Conservation (phyloP, 2,797 vertebrate species). For the Notoglanidium macrostoma region DNA sequence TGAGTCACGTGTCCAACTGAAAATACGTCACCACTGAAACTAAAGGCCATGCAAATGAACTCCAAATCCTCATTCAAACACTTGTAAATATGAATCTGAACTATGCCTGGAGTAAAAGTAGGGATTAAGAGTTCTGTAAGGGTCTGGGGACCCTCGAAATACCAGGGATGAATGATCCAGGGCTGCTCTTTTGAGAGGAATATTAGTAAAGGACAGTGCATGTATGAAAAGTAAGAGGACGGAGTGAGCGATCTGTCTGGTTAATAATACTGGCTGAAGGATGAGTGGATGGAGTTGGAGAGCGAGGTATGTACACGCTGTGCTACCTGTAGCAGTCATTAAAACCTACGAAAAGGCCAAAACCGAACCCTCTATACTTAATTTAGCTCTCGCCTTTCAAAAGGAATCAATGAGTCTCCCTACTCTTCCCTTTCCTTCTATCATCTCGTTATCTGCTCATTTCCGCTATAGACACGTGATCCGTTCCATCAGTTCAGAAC, state of each 20-base stretch:
- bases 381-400: neutral
- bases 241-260: neutral
- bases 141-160: conserved; percentile 38
- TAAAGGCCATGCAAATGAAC: conserved; percentile 38
- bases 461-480: neutral
- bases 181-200: conserved; percentile 36
- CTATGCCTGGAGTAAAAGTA: conserved; percentile 37
- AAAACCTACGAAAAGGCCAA: conserved; percentile 17
- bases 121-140: conserved; percentile 46
- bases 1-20: neutral
- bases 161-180: conserved; percentile 51
- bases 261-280: conserved; percentile 26
- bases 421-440: neutral
- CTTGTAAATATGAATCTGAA: conserved; percentile 48
- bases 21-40: neutral
- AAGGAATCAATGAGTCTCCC: conserved; percentile 8
- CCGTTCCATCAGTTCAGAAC: neutral
- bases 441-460: neutral
- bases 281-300: neutral
- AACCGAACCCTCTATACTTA: neutral
- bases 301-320: neutral
- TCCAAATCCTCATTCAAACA: conserved; percentile 44
- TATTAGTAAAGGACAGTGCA: conserved; percentile 11
- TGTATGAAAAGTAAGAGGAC: neutral
- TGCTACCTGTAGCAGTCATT: conserved; percentile 37